These are phyloP conservation scores for Bembecia ichneumoniformis DNA, from an alignment of 2,888 invertebrate genomes.

Conservation along the genomic window DNA sequence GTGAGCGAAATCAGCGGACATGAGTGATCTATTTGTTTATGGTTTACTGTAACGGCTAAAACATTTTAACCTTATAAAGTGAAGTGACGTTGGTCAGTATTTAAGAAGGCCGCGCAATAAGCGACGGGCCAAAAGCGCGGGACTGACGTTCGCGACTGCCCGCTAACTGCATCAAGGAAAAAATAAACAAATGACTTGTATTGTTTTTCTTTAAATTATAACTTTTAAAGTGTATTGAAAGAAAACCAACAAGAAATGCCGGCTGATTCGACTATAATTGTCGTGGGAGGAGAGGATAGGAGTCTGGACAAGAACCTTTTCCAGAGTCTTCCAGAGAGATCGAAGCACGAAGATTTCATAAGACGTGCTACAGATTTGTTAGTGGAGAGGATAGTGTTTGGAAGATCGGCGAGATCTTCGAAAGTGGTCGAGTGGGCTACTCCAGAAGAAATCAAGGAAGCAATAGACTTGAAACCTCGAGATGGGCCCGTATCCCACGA, in stretches of 20 bases:
- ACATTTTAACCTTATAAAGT: conserved; percentile 52
- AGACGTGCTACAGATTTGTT: conserved; percentile 79
- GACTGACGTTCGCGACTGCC: conserved; percentile 45
- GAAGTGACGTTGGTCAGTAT: conserved; percentile 54
- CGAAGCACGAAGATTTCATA: conserved; percentile 81
- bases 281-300: conserved; percentile 36
- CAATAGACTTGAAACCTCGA: conserved; percentile 77
- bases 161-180: conserved; percentile 19
- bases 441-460: conserved; percentile 78
- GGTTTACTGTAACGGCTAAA: conserved; percentile 21
- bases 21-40: conserved; percentile 16
- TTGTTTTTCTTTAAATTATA: conserved; percentile 13
- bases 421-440: conserved; percentile 87
- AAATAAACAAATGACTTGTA: not conserved
- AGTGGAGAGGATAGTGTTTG: conserved; percentile 82
- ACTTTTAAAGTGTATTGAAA: conserved; percentile 23
- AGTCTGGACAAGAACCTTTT: conserved; percentile 42
- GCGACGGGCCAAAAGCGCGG: conserved; percentile 47
- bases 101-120: conserved; percentile 55
- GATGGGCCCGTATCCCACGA: conserved; percentile 76
- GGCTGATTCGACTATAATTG: conserved; percentile 58
- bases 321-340: conserved; percentile 75
- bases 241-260: conserved; percentile 40
- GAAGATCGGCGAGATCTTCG: conserved; percentile 77
- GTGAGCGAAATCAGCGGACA: conserved; percentile 7